These are phyloP conservation scores for Phainopepla nitens DNA, from an alignment of 2,113 vertebrate genomes.

Conservation along the genomic window DNA sequence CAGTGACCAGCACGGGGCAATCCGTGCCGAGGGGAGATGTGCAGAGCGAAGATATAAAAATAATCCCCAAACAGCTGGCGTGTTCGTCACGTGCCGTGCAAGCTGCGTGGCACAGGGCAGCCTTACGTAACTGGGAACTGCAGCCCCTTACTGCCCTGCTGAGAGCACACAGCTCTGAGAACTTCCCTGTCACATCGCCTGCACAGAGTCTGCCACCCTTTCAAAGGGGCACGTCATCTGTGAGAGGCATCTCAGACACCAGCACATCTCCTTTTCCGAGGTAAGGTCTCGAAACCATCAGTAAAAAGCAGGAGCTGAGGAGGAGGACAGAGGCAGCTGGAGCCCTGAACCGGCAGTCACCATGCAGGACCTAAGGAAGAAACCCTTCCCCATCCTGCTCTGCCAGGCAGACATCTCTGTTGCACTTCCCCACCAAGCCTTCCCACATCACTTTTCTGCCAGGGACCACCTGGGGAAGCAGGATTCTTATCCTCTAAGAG, in stretches of 20 bases:
- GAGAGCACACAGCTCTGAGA: neutral
- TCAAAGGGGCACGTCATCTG: neutral
- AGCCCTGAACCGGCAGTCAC: neutral
- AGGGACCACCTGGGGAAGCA: neutral
- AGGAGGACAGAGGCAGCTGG: neutral
- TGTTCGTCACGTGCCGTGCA: neutral
- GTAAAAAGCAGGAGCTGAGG: neutral
- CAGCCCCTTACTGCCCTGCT: neutral
- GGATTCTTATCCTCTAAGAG: neutral
- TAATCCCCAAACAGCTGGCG: constrained; percentile 25
- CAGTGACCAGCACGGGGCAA: neutral
- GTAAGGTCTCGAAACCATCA: neutral
- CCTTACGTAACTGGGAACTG: neutral
- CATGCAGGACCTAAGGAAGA: neutral
- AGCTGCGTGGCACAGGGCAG: neutral
- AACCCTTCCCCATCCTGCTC: neutral
- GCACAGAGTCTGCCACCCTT: neutral
- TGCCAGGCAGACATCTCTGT: rapidly evolving
- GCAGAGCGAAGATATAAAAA: neutral
- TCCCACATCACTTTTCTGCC: rapidly evolving
- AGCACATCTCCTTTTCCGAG: rapidly evolving
- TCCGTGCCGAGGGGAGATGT: rapidly evolving
- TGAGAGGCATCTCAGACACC: neutral
- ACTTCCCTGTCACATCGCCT: neutral
- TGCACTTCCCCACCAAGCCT: neutral